These are phyloP conservation scores for Crematogaster levior DNA, from an alignment of 2,888 invertebrate species.

Conservation along the genomic window DNA sequence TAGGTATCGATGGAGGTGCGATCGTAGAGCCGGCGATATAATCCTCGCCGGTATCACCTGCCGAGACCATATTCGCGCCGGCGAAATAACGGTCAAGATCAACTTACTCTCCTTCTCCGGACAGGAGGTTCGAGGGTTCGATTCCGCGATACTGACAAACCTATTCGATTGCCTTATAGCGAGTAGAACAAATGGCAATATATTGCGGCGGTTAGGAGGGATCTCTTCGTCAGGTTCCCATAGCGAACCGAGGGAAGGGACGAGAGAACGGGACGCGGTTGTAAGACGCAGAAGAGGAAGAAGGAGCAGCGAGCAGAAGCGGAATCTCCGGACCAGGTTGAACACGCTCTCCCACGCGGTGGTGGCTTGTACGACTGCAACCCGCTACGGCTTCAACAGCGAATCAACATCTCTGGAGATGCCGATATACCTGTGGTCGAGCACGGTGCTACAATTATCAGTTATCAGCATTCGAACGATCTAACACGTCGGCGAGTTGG, in stretches of 20 bases:
- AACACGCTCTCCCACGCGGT: constrained; percentile 82
- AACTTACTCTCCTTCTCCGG: constrained; percentile 55
- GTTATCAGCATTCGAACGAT: constrained; percentile 47
- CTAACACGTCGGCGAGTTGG: constrained; percentile 41
- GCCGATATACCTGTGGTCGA: constrained; percentile 37
- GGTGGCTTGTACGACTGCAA: constrained; percentile 72
- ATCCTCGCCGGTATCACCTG: constrained; percentile 62
- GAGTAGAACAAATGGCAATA: constrained; percentile 84
- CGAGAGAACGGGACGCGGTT: constrained; percentile 13
- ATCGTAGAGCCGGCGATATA: constrained; percentile 56
- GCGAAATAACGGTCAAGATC: constrained; percentile 74
- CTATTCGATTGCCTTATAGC: constrained; percentile 80
- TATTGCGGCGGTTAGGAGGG: constrained; percentile 76
- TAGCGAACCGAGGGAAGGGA: constrained; percentile 55
- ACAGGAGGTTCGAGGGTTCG: constrained; percentile 74
- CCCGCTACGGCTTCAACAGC: constrained; percentile 74
- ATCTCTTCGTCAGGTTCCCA: constrained; percentile 73
- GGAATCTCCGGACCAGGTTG: constrained; percentile 57
- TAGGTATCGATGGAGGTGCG: constrained; percentile 67
- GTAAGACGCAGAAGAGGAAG: constrained; percentile 33
- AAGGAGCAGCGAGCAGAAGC: constrained; percentile 37
- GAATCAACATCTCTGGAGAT: constrained; percentile 72
- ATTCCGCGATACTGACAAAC: constrained; percentile 84
- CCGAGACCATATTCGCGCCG: constrained; percentile 69
- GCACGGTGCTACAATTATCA: constrained; percentile 55